Base-by-base conservation (phyloP, 2,113 vertebrate species). In the Pogonocichla stellata region DNA sequence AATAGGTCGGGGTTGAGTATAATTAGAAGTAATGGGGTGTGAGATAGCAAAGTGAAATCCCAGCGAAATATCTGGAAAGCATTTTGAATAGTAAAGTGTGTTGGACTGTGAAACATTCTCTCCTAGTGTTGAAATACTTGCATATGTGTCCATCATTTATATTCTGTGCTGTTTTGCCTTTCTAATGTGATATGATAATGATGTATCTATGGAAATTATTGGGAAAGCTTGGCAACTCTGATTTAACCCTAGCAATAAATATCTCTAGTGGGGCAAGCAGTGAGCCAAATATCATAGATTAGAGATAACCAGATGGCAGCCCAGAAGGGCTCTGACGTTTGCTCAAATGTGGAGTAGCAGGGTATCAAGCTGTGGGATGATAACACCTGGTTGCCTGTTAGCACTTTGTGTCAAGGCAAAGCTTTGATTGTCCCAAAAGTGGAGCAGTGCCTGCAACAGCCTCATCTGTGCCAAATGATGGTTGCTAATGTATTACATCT, bases 311-410 rank as follows among this genome's bases (percentile, higher is more conserved):
- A 96, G 91, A 95, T 97, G 94, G 96, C 73, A 93, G 45, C 89
- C 89, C 94, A 96, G 80, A 95, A 92, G 83, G 91, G 36, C 80
- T 95, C 53, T 93, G 93, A 92, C 51, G 80, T 95, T 93, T 96
- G 80, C 83, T 93, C 78, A 79, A 78, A 90, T 80, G 75, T 93
- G 80, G 92, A 90, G 92, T 93, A 96, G 80, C 88, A 92, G 79
- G 45, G 34, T 93, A 95, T 58, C 64, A 90, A 71, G 57, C 80
- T 89, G 95, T 95, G 77, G 82, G 83, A 89, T 92, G 91, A 53
- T 94, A 86, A 79, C 83, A 95, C 83, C 77, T 53, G 57, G 48
- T 81, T 93, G 69, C 86, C 53, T 95, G 89, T 65, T 96, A 93
- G 89, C 80, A 81, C 86, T 93, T 92, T 53, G 45, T 91, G 86